Conservation (phyloP, 1,140 invertebrate species). For the Orius laevigatus region DNA sequence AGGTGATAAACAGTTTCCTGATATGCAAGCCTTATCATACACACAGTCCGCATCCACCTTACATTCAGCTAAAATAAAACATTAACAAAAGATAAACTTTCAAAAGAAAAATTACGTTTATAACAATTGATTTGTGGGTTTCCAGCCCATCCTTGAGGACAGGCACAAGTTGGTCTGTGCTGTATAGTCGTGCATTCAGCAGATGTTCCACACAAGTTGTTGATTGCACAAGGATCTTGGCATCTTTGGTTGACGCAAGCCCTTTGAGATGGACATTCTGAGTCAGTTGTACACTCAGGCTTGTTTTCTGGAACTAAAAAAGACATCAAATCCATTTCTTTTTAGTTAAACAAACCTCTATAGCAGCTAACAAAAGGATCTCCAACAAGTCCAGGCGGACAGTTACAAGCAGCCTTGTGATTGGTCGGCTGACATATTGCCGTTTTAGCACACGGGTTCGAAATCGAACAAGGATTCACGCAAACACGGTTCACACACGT, state of each 20-base stretch:
- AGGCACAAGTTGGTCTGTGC: conserved; percentile 63
- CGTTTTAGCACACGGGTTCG: conserved; percentile 57
- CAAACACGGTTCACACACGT: conserved; percentile 57
- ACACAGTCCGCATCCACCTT: conserved; percentile 66
- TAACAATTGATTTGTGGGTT: conserved; percentile 73
- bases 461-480: conserved; percentile 54
- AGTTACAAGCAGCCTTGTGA: conserved; percentile 61
- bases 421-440: conserved; percentile 59
- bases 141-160: conserved; percentile 67
- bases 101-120: conserved; percentile 46
- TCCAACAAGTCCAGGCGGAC: conserved; percentile 54
- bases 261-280: conserved; percentile 53
- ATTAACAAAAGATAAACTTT: neutral
- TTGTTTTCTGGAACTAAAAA: conserved; percentile 31
- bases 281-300: conserved; percentile 49
- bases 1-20: conserved; percentile 61
- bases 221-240: conserved; percentile 56
- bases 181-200: conserved; percentile 55
- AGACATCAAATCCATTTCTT: neutral
- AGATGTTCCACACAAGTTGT: conserved; percentile 59
- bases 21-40: conserved; percentile 64
- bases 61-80: conserved; percentile 55
- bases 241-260: conserved; percentile 64
- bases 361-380: conserved; percentile 68
- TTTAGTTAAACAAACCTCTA: conserved; percentile 30